Evolutionary conservation across 2,113 vertebrate species (phyloP).

Genomic region (Mastomys coucha): DNA sequence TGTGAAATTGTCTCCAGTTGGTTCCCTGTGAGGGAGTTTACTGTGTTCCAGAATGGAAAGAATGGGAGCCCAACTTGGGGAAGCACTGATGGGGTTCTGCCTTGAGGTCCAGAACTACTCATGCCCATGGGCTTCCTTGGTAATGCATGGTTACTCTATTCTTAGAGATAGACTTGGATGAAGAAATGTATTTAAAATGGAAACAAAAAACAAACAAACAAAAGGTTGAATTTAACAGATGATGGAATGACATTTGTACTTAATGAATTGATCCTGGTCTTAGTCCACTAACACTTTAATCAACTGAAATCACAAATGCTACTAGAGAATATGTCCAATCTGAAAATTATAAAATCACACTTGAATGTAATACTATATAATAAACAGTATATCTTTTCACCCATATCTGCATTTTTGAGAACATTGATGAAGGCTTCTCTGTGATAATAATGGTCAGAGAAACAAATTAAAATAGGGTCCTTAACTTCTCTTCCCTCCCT

Average conservation of each 20-base stretch:
- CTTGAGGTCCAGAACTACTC: neutral
- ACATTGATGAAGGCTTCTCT: neutral
- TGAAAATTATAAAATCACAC: neutral
- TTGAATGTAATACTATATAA: neutral
- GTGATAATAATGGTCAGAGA: neutral
- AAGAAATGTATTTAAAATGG: conserved; percentile 28
- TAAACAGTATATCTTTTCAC: neutral
- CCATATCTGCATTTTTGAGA: neutral
- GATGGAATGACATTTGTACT: neutral
- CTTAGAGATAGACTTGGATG: neutral
- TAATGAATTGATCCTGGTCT: neutral
- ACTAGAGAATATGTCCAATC: neutral
- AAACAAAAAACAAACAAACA: neutral
- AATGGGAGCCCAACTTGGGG: neutral
- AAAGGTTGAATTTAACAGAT: neutral
- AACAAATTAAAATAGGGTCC: neutral
- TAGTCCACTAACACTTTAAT: neutral
- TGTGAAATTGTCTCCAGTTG: neutral
- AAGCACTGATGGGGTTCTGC: neutral
- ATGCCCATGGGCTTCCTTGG: neutral
- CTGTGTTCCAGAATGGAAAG: neutral
- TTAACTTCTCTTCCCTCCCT: neutral
- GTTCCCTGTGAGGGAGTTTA: neutral
- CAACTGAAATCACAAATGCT: neutral
- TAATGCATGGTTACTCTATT: neutral